phyloP scores from a whole-genome alignment of 2,113 vertebrate genomes.

The Cheirogaleus medius region DNA sequence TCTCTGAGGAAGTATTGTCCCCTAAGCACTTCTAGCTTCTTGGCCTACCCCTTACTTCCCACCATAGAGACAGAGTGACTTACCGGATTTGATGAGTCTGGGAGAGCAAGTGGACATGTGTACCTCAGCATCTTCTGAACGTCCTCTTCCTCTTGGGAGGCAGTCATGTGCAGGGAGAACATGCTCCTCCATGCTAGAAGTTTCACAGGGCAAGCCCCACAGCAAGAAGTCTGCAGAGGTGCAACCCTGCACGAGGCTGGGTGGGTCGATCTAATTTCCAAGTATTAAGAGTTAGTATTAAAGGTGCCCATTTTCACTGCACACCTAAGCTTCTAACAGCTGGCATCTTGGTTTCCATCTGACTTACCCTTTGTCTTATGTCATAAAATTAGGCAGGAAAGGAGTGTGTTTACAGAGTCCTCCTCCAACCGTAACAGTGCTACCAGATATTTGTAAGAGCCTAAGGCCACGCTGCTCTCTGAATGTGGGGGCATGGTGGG shows the following conservation, averaged over 20 bases:
- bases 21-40: background rate
- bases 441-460: background rate
- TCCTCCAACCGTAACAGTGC: background rate
- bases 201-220: background rate
- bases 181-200: background rate
- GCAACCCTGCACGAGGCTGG: background rate
- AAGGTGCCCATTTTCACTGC: background rate
- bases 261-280: background rate
- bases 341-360: background rate
- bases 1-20: background rate
- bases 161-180: background rate
- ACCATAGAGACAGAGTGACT: background rate
- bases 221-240: background rate
- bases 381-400: constrained; percentile 24
- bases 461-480: background rate
- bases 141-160: background rate
- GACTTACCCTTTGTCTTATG: background rate
- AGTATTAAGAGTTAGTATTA: background rate
- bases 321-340: background rate
- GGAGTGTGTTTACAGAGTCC: background rate
- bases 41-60: background rate
- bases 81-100: background rate
- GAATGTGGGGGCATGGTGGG: background rate
- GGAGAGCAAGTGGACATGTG: background rate
- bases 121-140: background rate